These are phyloP conservation scores for Plemyria rubiginata DNA, from an alignment of 2,888 invertebrate species.

Conservation along the genomic window DNA sequence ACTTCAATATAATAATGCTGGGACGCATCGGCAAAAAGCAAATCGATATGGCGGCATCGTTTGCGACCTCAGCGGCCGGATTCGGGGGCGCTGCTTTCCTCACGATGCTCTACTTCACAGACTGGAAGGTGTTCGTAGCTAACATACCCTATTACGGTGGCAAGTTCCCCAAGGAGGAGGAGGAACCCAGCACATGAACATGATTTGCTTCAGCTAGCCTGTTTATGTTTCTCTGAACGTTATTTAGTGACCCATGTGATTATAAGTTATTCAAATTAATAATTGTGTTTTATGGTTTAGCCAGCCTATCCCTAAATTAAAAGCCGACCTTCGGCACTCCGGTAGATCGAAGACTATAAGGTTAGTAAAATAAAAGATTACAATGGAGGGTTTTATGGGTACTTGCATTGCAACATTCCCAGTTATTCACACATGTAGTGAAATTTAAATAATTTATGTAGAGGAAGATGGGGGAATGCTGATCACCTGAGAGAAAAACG, in stretches of 20 bases:
- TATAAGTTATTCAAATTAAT: slow-evolving; percentile 28
- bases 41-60: slow-evolving; percentile 78
- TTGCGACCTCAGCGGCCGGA: slow-evolving; percentile 84
- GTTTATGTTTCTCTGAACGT: background rate
- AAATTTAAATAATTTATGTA: too few species aligned
- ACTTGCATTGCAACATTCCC: background rate
- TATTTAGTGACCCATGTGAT: slow-evolving; percentile 21
- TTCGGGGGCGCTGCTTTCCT: slow-evolving; percentile 88
- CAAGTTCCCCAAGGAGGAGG: slow-evolving; percentile 85
- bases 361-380: too few species aligned
- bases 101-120: slow-evolving; percentile 88
- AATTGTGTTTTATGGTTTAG: slow-evolving; percentile 3
- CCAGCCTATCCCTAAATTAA: background rate
- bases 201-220: background rate
- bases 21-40: slow-evolving; percentile 86
- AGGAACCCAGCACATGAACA: slow-evolving; percentile 33
- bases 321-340: background rate
- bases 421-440: background rate
- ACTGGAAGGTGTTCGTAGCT: slow-evolving; percentile 90
- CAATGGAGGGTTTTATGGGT: too few species aligned
- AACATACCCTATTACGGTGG: slow-evolving; percentile 91
- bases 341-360: too few species aligned
- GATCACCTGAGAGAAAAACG: too few species aligned
- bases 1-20: slow-evolving; percentile 66
- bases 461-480: too few species aligned